Percentiles rank a stretch among this genome's conserved stretches.
These are phyloP conservation scores for Sinella curviseta DNA, from an alignment of 1,140 invertebrate genomes.

Conservation along the genomic window DNA sequence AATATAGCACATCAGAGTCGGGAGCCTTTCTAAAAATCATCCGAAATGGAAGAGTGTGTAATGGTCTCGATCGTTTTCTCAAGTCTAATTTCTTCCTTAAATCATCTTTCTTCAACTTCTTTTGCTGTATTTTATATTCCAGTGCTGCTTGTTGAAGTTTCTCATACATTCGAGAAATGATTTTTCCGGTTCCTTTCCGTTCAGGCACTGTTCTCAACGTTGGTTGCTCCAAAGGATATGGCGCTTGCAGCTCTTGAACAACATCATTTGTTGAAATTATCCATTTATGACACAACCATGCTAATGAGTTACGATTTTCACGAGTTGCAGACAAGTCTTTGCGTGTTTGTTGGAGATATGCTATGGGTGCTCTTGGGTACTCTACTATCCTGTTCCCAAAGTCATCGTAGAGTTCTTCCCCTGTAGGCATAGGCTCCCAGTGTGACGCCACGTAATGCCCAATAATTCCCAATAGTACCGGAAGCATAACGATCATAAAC, in stretches of 20 bases:
- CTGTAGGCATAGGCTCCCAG: neutral
- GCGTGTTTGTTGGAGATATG: neutral
- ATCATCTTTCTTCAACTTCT: neutral
- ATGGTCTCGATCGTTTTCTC: neutral
- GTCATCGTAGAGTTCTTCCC: constrained; percentile 4
- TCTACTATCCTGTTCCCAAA: neutral
- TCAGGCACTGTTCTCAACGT: neutral
- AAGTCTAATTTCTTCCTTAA: neutral
- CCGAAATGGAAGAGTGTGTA: neutral
- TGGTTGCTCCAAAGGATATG: neutral
- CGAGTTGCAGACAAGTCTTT: neutral
- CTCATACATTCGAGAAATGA: neutral
- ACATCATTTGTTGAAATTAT: neutral
- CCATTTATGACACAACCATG: constrained; percentile 8
- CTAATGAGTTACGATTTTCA: constrained; percentile 14
- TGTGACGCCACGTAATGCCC: neutral
- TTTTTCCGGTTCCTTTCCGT: neutral
- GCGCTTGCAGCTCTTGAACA: neutral
- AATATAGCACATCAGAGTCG: neutral
- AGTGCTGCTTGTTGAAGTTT: neutral
- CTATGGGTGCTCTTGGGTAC: neutral
- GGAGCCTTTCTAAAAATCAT: too few species aligned
- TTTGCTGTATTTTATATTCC: neutral
- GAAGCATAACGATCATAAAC: neutral
- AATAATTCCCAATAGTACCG: neutral